Percentiles rank a stretch among this genome's conserved stretches.
Evolutionary conservation across 2,888 invertebrate species (phyloP).

Genomic region (Orthosia gothica): DNA sequence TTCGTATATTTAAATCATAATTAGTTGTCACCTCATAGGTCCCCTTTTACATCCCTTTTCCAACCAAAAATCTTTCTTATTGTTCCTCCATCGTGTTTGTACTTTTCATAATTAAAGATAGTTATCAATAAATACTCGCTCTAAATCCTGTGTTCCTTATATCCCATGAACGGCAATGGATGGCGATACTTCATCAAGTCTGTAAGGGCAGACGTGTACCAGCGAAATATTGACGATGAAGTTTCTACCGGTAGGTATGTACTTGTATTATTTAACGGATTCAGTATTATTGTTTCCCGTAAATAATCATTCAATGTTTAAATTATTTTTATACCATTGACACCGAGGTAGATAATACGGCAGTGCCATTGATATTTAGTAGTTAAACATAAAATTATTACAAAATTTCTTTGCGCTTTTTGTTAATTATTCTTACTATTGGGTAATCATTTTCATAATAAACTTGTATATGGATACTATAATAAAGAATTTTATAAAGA

Average conservation of each 20-base stretch:
- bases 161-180: slow-evolving; percentile 42
- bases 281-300: background rate
- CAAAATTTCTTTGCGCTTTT: background rate
- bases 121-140: slow-evolving; percentile 37
- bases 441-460: background rate
- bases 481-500: too few species aligned
- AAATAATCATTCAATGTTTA: background rate
- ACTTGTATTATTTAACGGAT: background rate
- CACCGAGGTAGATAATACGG: too few species aligned
- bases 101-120: background rate
- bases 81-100: background rate
- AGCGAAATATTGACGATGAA: slow-evolving; percentile 24
- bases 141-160: slow-evolving; percentile 39
- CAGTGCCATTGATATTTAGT: too few species aligned
- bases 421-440: background rate
- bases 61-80: background rate
- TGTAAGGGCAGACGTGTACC: slow-evolving; percentile 24
- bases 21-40: too few species aligned
- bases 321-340: too few species aligned
- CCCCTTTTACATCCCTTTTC: too few species aligned
- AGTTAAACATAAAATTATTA: background rate
- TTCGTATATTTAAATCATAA: too few species aligned
- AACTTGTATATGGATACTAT: too few species aligned
- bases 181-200: slow-evolving; percentile 57
- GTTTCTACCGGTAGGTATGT: background rate